These are phyloP conservation scores for Macrosoma leucophasiata DNA, from an alignment of 2,888 invertebrate genomes.

Conservation along the genomic window DNA sequence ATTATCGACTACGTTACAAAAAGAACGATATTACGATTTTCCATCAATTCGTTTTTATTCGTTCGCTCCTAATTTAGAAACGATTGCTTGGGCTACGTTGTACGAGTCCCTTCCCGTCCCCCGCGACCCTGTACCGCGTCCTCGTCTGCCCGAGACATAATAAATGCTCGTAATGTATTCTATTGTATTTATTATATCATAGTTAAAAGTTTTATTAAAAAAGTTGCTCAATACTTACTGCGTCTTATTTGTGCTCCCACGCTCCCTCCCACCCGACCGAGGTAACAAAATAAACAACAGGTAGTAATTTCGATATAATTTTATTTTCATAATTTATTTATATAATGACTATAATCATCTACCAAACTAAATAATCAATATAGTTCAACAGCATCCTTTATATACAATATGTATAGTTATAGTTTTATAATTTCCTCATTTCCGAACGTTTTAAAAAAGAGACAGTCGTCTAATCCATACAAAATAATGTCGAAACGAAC, in stretches of 20 bases:
- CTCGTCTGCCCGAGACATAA: slow-evolving; percentile 49
- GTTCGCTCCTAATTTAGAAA: no score
- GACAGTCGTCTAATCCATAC: slow-evolving; percentile 49
- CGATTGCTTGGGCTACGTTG: no score
- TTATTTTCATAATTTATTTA: slow-evolving; percentile 66
- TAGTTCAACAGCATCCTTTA: slow-evolving; percentile 72
- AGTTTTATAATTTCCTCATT: slow-evolving; percentile 43
- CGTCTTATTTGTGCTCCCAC: slow-evolving; percentile 36
- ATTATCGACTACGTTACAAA: no score
- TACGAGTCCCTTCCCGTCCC: no score
- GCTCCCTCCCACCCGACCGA: no score
- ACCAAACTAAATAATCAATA: slow-evolving; percentile 72
- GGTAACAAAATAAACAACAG: slow-evolving; percentile 18
- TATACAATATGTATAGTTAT: slow-evolving; percentile 72
- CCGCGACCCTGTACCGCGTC: slow-evolving; percentile 18
- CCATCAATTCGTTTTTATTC: no score
- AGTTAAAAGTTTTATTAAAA: slow-evolving; percentile 68
- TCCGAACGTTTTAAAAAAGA: slow-evolving; percentile 48
- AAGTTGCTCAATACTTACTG: slow-evolving; percentile 60
- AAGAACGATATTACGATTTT: no score
- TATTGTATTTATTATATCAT: slow-evolving; percentile 67
- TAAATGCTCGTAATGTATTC: slow-evolving; percentile 67
- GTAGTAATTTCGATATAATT: slow-evolving; percentile 64
- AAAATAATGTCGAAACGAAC: slow-evolving; percentile 58
- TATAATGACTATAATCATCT: slow-evolving; percentile 74